Evolutionary conservation across 2,888 invertebrate genomes (phyloP).

Genomic region (Ochropleura leucogaster): DNA sequence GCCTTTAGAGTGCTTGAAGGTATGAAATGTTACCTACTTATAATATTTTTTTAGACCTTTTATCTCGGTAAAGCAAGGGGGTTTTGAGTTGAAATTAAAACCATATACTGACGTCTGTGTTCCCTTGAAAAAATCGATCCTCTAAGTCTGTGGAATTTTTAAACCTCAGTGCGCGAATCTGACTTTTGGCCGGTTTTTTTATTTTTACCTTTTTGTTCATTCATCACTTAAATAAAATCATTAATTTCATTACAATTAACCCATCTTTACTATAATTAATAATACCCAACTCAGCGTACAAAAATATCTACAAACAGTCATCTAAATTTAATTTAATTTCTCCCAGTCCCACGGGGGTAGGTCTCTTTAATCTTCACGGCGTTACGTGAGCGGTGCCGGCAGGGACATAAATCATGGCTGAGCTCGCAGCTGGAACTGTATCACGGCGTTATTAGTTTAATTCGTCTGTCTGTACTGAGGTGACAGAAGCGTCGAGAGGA

Average conservation of each 20-base stretch:
- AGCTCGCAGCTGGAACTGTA: constrained; percentile 58
- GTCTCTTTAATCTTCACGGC: constrained; percentile 68
- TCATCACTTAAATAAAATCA: not conserved
- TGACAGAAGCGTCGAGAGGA: not conserved
- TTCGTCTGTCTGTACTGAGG: constrained; percentile 44
- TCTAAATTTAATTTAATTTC: constrained; percentile 61
- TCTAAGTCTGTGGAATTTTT: too few species aligned
- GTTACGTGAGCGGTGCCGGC: constrained; percentile 47
- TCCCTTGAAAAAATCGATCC: too few species aligned
- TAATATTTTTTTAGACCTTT: too few species aligned
- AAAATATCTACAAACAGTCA: constrained; percentile 38
- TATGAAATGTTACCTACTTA: too few species aligned
- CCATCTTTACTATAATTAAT: not conserved
- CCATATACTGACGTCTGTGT: too few species aligned
- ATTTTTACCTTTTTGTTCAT: too few species aligned
- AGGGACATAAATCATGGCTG: constrained; percentile 64
- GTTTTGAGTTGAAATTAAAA: too few species aligned
- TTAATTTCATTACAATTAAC: not conserved
- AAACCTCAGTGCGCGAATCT: too few species aligned
- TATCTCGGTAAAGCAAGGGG: too few species aligned
- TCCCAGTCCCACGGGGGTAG: constrained; percentile 61
- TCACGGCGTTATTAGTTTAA: constrained; percentile 62
- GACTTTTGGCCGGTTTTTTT: too few species aligned
- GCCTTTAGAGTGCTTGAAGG: too few species aligned
- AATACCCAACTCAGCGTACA: constrained; percentile 1